phyloP scores from a whole-genome alignment of 2,888 invertebrate species.

The Allygus modestus region DNA sequence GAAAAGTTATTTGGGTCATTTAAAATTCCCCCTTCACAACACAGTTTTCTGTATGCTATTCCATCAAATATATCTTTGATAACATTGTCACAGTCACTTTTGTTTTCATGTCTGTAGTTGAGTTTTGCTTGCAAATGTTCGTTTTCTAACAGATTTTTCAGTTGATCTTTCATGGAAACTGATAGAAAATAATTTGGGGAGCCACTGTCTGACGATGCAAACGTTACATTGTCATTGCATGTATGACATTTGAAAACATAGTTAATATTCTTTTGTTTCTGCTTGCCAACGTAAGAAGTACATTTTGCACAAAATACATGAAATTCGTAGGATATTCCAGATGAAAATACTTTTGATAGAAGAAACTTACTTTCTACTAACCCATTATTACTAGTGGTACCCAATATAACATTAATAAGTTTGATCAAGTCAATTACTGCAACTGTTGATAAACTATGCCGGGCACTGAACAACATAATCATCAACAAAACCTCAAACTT shows the following conservation, averaged over 20 bases:
- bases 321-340: neutral
- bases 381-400: neutral
- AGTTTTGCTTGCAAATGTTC: neutral
- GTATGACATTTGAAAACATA: neutral
- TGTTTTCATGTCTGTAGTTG: neutral
- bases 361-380: neutral
- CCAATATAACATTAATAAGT: neutral
- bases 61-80: constrained; percentile 1
- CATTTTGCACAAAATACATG: neutral
- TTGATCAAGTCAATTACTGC: constrained; percentile 1
- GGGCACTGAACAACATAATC: neutral
- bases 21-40: neutral
- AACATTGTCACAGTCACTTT: neutral
- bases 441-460: constrained; percentile 1
- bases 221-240: neutral
- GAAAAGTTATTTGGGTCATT: neutral
- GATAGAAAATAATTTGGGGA: constrained; percentile 6
- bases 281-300: neutral
- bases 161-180: neutral
- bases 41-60: neutral
- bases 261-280: neutral
- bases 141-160: neutral
- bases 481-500: constrained; percentile 10
- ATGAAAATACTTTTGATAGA: neutral
- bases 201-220: neutral